Evolutionary conservation across 1,140 invertebrate species (phyloP).

Genomic region (Lepidurus arcticus): DNA sequence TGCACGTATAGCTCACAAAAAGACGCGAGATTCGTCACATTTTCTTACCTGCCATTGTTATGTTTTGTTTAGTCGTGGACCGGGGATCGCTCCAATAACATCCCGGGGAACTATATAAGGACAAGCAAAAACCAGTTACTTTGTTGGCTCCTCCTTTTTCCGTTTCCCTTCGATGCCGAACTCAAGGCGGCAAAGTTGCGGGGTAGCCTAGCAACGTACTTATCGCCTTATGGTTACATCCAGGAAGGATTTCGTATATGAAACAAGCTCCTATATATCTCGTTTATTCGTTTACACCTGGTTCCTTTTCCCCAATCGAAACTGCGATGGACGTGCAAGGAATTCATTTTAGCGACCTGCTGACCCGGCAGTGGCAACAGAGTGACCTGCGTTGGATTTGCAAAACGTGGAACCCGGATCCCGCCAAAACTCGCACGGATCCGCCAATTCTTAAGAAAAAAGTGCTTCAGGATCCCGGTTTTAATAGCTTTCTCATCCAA

Average conservation of each 20-base stretch:
- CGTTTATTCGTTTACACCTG: too few species aligned
- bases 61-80: background rate
- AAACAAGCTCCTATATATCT: too few species aligned
- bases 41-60: background rate
- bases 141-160: background rate
- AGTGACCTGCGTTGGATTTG: slow-evolving; percentile 23
- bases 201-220: too few species aligned
- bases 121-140: background rate
- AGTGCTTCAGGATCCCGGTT: background rate
- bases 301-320: background rate
- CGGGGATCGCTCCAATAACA: background rate
- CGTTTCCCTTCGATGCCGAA: background rate
- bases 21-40: background rate
- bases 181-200: too few species aligned
- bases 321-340: background rate
- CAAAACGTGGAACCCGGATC: slow-evolving; percentile 8
- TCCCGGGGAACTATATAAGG: background rate
- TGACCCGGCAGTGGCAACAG: slow-evolving; percentile 23
- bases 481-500: background rate
- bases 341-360: background rate
- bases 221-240: too few species aligned
- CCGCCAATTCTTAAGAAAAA: background rate
- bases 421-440: background rate
- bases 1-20: too few species aligned
- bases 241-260: too few species aligned